Evolutionary conservation across 2,888 invertebrate genomes (phyloP).

Genomic region (Deroplatys truncata): DNA sequence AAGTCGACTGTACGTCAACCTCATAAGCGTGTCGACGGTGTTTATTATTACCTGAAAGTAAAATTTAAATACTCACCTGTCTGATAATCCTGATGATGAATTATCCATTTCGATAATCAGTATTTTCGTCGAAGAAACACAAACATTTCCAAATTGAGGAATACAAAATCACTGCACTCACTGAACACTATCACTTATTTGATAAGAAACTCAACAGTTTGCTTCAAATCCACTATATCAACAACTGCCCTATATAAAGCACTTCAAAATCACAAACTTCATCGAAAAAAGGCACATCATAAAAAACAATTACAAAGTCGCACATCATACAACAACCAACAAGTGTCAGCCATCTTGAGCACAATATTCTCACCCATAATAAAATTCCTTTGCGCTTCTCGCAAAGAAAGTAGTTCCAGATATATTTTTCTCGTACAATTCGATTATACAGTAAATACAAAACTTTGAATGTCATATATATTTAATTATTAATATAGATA

Average conservation of each 20-base stretch:
- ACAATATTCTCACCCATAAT: constrained; percentile 21
- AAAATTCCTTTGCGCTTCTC: constrained; percentile 13
- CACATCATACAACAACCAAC: constrained; percentile 42
- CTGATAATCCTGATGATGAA: constrained; percentile 34
- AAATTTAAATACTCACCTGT: constrained; percentile 33
- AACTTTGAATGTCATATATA: neutral
- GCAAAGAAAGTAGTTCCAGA: constrained; percentile 8
- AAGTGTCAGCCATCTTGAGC: constrained; percentile 49
- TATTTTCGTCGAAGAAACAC: constrained; percentile 26
- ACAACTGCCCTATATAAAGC: neutral
- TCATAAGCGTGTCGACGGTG: neutral
- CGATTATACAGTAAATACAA: neutral
- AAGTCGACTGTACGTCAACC: neutral
- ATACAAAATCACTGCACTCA: constrained; percentile 9
- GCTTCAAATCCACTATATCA: neutral
- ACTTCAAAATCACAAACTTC: neutral
- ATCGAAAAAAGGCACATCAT: constrained; percentile 26
- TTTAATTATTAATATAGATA: neutral
- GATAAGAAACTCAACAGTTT: neutral
- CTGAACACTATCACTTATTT: neutral
- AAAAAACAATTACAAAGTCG: constrained; percentile 29
- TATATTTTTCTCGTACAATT: neutral
- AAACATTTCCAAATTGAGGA: constrained; percentile 28
- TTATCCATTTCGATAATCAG: constrained; percentile 35
- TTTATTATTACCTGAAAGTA: neutral